phyloP scores from a whole-genome alignment of 35 echinoderm and acorn worm genomes.

The Apostichopus parvimensis region DNA sequence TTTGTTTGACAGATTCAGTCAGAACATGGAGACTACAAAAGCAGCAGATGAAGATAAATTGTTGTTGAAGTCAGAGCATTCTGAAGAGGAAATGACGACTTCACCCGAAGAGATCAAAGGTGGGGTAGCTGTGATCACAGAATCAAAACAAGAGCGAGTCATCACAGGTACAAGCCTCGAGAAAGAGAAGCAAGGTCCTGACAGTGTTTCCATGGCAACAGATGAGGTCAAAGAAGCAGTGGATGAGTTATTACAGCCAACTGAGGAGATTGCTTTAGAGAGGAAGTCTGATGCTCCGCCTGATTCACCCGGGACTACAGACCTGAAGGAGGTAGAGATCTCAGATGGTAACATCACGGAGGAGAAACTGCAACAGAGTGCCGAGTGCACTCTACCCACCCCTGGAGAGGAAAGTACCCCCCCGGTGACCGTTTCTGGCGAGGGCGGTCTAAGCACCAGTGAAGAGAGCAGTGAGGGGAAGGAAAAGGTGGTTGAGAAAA shows the following conservation, averaged over 20 bases:
- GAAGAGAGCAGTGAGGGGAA: constrained; percentile 19
- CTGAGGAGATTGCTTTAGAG: background rate
- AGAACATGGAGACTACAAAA: background rate
- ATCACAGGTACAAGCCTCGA: background rate
- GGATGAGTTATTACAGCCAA: background rate
- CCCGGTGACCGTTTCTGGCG: background rate
- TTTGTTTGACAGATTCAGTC: background rate
- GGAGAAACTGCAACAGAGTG: constrained; percentile 4
- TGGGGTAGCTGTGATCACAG: background rate
- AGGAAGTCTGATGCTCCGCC: too few species aligned
- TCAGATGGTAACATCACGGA: background rate
- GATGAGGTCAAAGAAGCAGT: constrained; percentile 7
- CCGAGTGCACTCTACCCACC: constrained; percentile 10
- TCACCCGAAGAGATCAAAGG: background rate
- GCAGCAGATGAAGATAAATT: constrained; percentile 25
- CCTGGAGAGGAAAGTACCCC: constrained; percentile 19
- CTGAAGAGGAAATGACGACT: background rate
- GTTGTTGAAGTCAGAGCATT: background rate
- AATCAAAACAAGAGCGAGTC: background rate
- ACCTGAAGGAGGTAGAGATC: background rate
- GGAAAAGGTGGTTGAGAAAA: constrained; percentile 1
- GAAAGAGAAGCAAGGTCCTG: background rate
- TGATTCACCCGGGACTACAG: background rate
- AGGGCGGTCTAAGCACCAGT: background rate
- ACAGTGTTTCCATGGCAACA: background rate